Evolutionary conservation across 2,888 invertebrate genomes (phyloP).

Genomic region (Mythimna vitellina): DNA sequence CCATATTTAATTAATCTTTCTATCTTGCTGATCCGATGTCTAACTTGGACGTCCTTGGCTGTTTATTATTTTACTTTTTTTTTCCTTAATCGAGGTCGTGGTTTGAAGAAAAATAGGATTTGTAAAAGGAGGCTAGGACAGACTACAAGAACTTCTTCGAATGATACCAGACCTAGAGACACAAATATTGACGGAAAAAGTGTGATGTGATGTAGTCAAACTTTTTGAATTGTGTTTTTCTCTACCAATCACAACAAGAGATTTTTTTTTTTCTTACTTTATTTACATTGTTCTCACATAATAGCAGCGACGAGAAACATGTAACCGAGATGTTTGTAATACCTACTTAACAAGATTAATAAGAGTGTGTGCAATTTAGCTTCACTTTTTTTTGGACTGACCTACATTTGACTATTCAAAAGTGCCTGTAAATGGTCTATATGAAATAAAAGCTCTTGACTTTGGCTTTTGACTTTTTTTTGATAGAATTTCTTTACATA

Average conservation of each 20-base stretch:
- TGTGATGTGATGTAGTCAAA: neutral
- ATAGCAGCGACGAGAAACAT: too few species aligned
- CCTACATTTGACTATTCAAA: too few species aligned
- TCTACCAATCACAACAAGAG: neutral
- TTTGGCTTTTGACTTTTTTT: too few species aligned
- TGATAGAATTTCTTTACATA: too few species aligned
- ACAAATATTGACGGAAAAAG: neutral
- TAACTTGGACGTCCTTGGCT: slow-evolving; percentile 51
- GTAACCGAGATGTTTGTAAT: too few species aligned
- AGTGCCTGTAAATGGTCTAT: too few species aligned
- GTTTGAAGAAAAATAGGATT: slow-evolving; percentile 10
- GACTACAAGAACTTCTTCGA: neutral
- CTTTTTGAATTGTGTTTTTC: neutral
- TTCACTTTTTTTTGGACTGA: too few species aligned
- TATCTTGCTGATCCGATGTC: slow-evolving; percentile 64
- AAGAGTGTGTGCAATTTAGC: too few species aligned
- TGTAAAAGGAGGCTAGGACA: neutral
- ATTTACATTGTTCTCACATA: too few species aligned
- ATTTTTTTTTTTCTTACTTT: neutral
- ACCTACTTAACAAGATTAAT: too few species aligned
- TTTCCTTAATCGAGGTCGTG: slow-evolving; percentile 4
- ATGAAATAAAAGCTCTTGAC: too few species aligned
- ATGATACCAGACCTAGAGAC: neutral
- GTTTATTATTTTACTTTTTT: slow-evolving; percentile 33
- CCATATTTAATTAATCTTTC: slow-evolving; percentile 75